Evolutionary conservation across 2,888 invertebrate species (phyloP), one percentile per base, ranked within the genome.

Genomic region (Lepas anatifera): DNA sequence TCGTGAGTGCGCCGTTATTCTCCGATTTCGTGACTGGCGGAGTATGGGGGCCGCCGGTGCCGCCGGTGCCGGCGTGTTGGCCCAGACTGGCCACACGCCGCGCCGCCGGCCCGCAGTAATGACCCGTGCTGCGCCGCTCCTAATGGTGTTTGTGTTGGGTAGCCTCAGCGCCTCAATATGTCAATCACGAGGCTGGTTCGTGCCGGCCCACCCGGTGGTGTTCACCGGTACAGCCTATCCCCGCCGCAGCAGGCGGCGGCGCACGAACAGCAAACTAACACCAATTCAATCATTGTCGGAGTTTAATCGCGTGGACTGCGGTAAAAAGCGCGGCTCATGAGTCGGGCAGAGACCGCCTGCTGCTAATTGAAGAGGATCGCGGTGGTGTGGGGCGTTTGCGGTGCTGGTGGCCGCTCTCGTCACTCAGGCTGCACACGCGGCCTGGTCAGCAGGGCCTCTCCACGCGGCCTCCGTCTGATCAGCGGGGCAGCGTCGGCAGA

Each of bases 201-300:
- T 58, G 58, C 58, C 22, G 58, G 58, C 8, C 58, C 58, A 58
- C 58, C 58, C 58, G 35, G 32, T 7, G 3, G 35, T 6, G 58
- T 35, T 2, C 35, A 16, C 32, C 58, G 58, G 58, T 22, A 18
- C 58, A 58, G 58, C 58, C 58, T 58, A 58, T 58, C 35, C 13
- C 18, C 22, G 8, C 22, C 58, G 35, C 58, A 58, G 58, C 58
- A 58, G 58, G 58, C 58, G 58, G 58, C 22, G 13, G 58, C 58
- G 52, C 52, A 29, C 58, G 58, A 22, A 35, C 58, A 58, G n/a
- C 58, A 58, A 58, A 58, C 58, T 22, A 58, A 58, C 58, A 58
- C 58, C 58, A 58, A 58, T 58, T 58, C 32, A 58, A 58, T 32
- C 58, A 58, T 35, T 58, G 58, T 58, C 58, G 35, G 58, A 35